Evolutionary conservation across 2,113 vertebrate genomes (phyloP).

Genomic region (Siphamia tubifer): DNA sequence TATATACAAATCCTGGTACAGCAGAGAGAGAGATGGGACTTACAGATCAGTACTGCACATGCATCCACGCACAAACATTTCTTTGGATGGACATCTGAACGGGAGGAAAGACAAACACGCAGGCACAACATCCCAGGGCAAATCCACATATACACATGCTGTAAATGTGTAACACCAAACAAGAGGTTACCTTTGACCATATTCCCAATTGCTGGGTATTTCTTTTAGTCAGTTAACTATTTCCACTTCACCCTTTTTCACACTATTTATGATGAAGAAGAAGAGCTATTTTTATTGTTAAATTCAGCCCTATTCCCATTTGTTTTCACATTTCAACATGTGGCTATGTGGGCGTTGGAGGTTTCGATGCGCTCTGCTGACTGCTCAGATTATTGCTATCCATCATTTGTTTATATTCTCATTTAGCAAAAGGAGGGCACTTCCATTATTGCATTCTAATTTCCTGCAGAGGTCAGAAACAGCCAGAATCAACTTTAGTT

Average conservation of each 20-base stretch:
- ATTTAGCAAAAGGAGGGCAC: slow-evolving; percentile 48
- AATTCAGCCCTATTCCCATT: slow-evolving; percentile 9
- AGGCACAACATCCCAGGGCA: background rate
- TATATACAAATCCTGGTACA: background rate
- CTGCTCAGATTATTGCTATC: slow-evolving; percentile 72
- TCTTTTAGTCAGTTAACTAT: background rate
- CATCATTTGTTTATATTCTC: slow-evolving; percentile 77
- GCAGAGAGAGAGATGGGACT: background rate
- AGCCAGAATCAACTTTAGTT: slow-evolving; percentile 34
- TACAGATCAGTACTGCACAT: slow-evolving; percentile 33
- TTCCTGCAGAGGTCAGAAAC: slow-evolving; percentile 46
- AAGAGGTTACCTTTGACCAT: background rate
- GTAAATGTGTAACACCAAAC: background rate
- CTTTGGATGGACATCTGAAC: slow-evolving; percentile 25
- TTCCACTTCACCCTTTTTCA: background rate
- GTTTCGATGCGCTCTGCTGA: slow-evolving; percentile 58
- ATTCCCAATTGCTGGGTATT: background rate
- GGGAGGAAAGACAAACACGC: background rate
- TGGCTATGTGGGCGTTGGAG: slow-evolving; percentile 40
- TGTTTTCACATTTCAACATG: slow-evolving; percentile 43
- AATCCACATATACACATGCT: background rate
- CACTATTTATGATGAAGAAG: slow-evolving; percentile 16
- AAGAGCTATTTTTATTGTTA: slow-evolving; percentile 31
- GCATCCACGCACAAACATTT: slow-evolving; percentile 36
- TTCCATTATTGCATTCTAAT: slow-evolving; percentile 61